Evolutionary conservation across 2,797 vertebrate species (phyloP).

Genomic region (Coccyzus lansbergi): DNA sequence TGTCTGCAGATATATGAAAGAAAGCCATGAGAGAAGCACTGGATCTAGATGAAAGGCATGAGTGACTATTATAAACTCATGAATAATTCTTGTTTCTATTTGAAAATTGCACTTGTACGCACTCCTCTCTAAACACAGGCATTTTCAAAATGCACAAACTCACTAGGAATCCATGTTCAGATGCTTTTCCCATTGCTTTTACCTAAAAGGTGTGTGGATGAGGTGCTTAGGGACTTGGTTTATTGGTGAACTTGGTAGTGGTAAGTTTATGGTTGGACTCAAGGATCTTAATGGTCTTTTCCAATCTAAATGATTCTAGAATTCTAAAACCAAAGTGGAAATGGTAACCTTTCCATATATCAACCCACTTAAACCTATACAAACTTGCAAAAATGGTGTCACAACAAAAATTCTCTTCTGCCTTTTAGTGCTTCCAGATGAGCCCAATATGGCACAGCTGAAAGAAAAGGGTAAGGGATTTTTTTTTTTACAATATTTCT

Average conservation of each 20-base stretch:
- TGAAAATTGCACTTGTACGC: not conserved
- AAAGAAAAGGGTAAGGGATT: not conserved
- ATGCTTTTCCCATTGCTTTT: not conserved
- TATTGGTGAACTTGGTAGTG: not conserved
- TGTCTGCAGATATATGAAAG: not conserved
- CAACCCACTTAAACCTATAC: not conserved
- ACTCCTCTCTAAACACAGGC: not conserved
- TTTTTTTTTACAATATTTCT: not conserved
- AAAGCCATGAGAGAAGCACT: slow-evolving; percentile 8
- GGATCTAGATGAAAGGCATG: not conserved
- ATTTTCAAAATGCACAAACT: not conserved
- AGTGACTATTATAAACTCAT: slow-evolving; percentile 37
- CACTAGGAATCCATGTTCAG: not conserved
- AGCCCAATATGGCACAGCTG: not conserved
- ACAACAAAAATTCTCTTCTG: not conserved
- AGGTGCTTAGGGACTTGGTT: not conserved
- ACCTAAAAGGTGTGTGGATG: not conserved
- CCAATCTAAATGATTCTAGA: not conserved
- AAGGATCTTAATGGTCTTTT: too few relatives aligned
- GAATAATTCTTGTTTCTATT: slow-evolving; percentile 30
- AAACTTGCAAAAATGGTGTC: not conserved
- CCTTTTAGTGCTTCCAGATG: not conserved
- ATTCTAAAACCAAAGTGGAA: not conserved
- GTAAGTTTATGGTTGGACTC: not conserved
- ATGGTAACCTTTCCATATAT: not conserved